Evolutionary conservation across 2,888 invertebrate species (phyloP).

Genomic region (Epistrophe grossulariae): DNA sequence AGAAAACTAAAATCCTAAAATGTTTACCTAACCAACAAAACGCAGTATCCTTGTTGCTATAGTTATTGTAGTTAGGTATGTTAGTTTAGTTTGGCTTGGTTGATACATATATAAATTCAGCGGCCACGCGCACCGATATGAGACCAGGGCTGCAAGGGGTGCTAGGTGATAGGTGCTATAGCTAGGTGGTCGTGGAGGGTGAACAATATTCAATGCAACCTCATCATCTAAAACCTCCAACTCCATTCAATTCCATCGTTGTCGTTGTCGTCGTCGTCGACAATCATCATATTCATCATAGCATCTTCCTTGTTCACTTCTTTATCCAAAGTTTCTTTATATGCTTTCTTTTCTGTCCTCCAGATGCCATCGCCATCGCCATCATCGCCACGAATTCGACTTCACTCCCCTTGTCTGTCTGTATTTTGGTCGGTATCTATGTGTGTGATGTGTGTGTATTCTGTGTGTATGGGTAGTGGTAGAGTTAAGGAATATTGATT

Average conservation of each 20-base stretch:
- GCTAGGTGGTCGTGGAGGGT: conserved; percentile 4
- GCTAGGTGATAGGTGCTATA: not conserved
- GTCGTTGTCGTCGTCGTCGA: conserved; percentile 60
- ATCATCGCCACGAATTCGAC: conserved; percentile 9
- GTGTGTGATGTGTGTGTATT: not conserved
- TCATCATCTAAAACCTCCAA: conserved; percentile 50
- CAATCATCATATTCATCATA: conserved; percentile 71
- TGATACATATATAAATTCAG: conserved; percentile 50
- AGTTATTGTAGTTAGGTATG: conserved; percentile 4
- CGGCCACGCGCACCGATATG: conserved; percentile 61
- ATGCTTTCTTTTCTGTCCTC: conserved; percentile 68
- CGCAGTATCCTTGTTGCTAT: conserved; percentile 64
- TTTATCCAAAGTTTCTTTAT: conserved; percentile 71
- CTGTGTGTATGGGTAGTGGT: conserved; percentile 44
- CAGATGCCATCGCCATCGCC: conserved; percentile 53
- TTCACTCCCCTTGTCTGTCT: conserved; percentile 2
- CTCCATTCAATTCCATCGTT: conserved; percentile 28
- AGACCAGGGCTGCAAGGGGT: conserved; percentile 16
- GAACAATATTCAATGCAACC: conserved; percentile 57
- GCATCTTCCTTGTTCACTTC: conserved; percentile 72
- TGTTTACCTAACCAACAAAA: conserved; percentile 68
- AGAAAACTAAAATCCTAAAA: conserved; percentile 73
- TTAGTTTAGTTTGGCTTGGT: conserved; percentile 15
- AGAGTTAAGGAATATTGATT: conserved; percentile 76
- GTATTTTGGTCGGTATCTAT: not conserved